These are phyloP conservation scores for Poecilus cupreus DNA, from an alignment of 2,888 invertebrate genomes.

Conservation along the genomic window DNA sequence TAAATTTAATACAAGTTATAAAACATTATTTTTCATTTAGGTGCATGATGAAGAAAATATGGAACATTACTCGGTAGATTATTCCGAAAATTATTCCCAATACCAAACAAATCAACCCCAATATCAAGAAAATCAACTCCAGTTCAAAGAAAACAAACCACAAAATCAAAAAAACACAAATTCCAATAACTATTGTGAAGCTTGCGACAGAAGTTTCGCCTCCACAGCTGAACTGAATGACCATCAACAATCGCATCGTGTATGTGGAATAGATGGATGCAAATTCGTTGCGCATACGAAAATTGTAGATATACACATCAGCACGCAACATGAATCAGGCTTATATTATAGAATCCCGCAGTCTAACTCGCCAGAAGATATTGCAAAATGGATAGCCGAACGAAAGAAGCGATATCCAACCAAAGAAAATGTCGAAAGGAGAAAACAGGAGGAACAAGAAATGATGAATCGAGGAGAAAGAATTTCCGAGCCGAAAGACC, in stretches of 20 bases:
- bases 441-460: slow-evolving; percentile 79
- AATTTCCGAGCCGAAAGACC: slow-evolving; percentile 73
- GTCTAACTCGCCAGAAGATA: slow-evolving; percentile 86
- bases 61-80: slow-evolving; percentile 3
- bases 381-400: slow-evolving; percentile 89
- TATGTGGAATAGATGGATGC: slow-evolving; percentile 89
- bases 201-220: slow-evolving; percentile 87
- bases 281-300: slow-evolving; percentile 85
- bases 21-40: slow-evolving; percentile 38
- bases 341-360: slow-evolving; percentile 86
- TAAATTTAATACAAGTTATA: slow-evolving; percentile 26
- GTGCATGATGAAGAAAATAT: background rate
- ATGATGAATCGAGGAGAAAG: slow-evolving; percentile 85
- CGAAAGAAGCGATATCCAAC: slow-evolving; percentile 88
- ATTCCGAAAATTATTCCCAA: background rate
- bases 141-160: slow-evolving; percentile 2
- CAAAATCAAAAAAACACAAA: slow-evolving; percentile 60
- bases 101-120: background rate
- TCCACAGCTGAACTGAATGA: slow-evolving; percentile 76
- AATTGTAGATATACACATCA: slow-evolving; percentile 86
- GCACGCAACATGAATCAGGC: slow-evolving; percentile 89
- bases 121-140: background rate
- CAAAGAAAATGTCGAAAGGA: slow-evolving; percentile 75
- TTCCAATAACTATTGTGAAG: slow-evolving; percentile 79
- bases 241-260: slow-evolving; percentile 85